These are phyloP conservation scores for Phasianus colchicus DNA, from an alignment of 2,113 vertebrate species.

Conservation along the genomic window DNA sequence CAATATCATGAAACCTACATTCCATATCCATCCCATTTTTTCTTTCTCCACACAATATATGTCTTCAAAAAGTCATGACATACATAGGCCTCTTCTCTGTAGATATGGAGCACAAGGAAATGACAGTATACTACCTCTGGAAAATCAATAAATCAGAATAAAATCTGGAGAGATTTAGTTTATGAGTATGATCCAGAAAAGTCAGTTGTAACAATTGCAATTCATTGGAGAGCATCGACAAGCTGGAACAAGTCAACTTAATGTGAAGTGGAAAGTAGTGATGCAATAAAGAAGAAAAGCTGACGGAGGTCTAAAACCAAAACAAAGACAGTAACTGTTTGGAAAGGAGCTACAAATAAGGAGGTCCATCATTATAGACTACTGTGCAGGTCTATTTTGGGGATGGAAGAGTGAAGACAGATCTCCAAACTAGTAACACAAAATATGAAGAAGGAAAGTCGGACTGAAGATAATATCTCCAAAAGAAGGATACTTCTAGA, in stretches of 20 bases:
- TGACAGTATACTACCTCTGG: neutral
- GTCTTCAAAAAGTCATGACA: neutral
- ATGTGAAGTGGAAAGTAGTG: neutral
- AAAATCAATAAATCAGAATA: neutral
- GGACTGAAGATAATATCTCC: neutral
- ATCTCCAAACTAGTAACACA: neutral
- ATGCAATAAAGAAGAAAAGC: neutral
- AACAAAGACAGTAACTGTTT: neutral
- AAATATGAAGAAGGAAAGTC: neutral
- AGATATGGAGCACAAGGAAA: neutral
- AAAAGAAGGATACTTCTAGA: neutral
- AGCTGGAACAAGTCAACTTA: neutral
- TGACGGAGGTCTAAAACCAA: neutral
- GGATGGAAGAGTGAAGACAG: neutral
- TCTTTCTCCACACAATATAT: neutral
- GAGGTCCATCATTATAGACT: neutral
- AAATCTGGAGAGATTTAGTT: neutral
- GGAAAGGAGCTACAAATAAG: neutral
- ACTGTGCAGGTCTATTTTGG: neutral
- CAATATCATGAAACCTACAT: neutral
- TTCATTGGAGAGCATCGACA: neutral
- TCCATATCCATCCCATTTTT: neutral
- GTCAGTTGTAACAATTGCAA: neutral
- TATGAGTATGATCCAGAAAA: neutral
- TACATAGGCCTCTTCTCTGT: neutral